Conservation (phyloP, 1,140 invertebrate species). For the Helicorthomorpha holstii region DNA sequence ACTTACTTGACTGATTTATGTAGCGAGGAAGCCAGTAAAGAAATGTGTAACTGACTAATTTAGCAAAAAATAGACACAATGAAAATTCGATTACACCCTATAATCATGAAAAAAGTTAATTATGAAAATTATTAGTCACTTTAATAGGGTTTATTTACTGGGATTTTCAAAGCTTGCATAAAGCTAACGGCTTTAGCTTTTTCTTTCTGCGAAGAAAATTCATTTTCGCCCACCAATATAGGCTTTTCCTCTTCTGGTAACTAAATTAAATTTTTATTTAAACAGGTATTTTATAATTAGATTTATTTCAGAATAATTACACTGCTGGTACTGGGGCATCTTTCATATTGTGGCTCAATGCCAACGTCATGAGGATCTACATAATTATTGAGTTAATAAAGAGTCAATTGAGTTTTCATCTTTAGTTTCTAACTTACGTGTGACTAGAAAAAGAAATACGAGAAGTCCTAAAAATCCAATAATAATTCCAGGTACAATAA, state of each 20-base stretch:
- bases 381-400: too few relatives aligned
- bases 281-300: too few relatives aligned
- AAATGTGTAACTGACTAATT: conserved; percentile 92
- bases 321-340: too few relatives aligned
- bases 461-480: conserved; percentile 58
- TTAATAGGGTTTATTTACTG: too few relatives aligned
- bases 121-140: too few relatives aligned
- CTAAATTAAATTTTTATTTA: too few relatives aligned
- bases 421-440: conserved; percentile 17
- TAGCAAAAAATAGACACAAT: conserved; percentile 88
- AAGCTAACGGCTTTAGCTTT: not conserved
- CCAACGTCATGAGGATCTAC: conserved; percentile 57
- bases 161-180: not conserved
- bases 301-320: too few relatives aligned
- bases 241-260: not conserved
- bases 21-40: conserved; percentile 90
- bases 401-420: too few relatives aligned
- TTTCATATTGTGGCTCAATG: too few relatives aligned
- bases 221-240: not conserved
- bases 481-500: conserved; percentile 76
- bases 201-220: not conserved
- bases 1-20: conserved; percentile 70
- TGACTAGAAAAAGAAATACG: conserved; percentile 68
- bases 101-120: not conserved
- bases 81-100: conserved; percentile 87